Base-by-base conservation (phyloP, 2,888 invertebrate genomes). In the Hartigia nigra region DNA sequence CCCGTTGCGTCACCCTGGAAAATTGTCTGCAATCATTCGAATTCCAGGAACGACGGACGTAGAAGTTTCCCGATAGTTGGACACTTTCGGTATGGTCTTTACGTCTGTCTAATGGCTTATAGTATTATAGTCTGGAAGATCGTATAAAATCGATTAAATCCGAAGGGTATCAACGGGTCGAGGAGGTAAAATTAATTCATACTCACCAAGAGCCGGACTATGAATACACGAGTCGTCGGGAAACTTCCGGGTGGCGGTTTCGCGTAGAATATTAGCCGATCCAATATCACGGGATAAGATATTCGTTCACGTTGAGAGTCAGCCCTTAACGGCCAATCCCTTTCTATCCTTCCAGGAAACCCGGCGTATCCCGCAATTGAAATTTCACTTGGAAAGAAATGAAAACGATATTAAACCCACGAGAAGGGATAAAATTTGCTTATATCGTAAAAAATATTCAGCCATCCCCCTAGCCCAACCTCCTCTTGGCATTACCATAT, bases 111-210 rank as follows among this genome's bases (percentile, higher is more conserved):
- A 55, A 55, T 55, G 23, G 9, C 55, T 9, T 9, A 9, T 9
- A 23, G 55, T 55, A n/a, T n/a, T n/a, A n/a, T n/a, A 1, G 55
- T 14, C 23, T 23, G 55, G 55, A 55, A 23, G 55, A 55, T 55
- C 55, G 55, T 55, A 23, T 23, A 55, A 55, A 23, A 55, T 55
- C 55, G 55, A 55, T 55, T 55, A 55, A 55, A 55, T 23, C 23
- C 23, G 23, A 9, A 55, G 55, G 55, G 9, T 55, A 55, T 23
- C 3, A 55, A 1, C 55, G 23, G 23, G 55, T 9, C 55, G 5
- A 9, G 55, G 55, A n/a, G 72, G 78, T 79, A 76, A 83, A 85
- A 86, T 84, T 85, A 84, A 85, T 86, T 86, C 84, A 85, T 82
- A 83, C 81, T 84, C 81, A 76, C 75, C 77, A 74, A 80, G 75